A percentile compares a stretch with the other conserved stretches of the same genome.
phyloP scores from a whole-genome alignment of 1,140 invertebrate genomes.

The Eubasilissa regina region DNA sequence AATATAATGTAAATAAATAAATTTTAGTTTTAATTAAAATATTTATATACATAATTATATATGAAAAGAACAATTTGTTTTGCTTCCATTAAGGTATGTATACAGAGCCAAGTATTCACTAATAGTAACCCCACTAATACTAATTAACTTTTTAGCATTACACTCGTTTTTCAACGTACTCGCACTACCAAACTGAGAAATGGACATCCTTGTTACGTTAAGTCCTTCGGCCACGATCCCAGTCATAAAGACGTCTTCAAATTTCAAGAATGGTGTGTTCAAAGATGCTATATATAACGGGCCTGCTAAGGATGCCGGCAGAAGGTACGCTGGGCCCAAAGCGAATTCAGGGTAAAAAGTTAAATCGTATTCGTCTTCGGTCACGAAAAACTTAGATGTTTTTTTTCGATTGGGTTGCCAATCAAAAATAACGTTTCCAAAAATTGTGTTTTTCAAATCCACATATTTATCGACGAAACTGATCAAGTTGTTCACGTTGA shows the following conservation, averaged over 20 bases:
- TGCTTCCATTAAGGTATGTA: too few relatives aligned
- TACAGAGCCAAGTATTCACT: too few relatives aligned
- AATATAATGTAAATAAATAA: too few relatives aligned
- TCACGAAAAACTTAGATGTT: slow-evolving; percentile 89
- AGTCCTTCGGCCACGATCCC: slow-evolving; percentile 67
- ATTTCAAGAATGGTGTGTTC: slow-evolving; percentile 80
- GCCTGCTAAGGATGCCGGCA: slow-evolving; percentile 68
- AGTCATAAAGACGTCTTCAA: slow-evolving; percentile 77
- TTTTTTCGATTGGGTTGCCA: slow-evolving; percentile 89
- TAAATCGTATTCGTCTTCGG: slow-evolving; percentile 79
- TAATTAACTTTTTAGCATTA: too few relatives aligned
- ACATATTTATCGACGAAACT: slow-evolving; percentile 75
- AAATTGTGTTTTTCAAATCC: slow-evolving; percentile 79
- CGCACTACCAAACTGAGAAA: slow-evolving; percentile 86
- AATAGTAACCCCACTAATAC: too few relatives aligned
- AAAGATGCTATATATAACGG: slow-evolving; percentile 72
- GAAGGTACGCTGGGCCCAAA: slow-evolving; percentile 88
- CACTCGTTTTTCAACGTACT: slow-evolving; percentile 74
- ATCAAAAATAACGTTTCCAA: slow-evolving; percentile 84
- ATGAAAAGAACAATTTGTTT: too few relatives aligned
- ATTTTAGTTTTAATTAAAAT: too few relatives aligned
- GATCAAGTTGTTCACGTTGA: slow-evolving; percentile 84
- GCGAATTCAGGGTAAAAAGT: slow-evolving; percentile 81
- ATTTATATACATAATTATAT: too few relatives aligned
- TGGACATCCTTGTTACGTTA: slow-evolving; percentile 75